Conservation (phyloP, 2,888 invertebrate species). For the Tetragnatha montana region DNA sequence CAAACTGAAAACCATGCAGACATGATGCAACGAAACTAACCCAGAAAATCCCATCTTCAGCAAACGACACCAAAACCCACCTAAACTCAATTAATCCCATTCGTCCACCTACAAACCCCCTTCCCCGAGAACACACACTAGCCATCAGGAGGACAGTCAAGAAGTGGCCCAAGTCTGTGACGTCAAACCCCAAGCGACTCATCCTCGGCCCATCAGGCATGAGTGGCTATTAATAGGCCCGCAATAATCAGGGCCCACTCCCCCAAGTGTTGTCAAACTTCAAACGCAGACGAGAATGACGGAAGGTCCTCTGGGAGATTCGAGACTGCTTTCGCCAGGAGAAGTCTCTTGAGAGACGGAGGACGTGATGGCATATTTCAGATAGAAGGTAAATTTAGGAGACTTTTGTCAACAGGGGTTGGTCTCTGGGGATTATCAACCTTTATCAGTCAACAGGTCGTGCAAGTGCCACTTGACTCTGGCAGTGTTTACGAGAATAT, state of each 20-base stretch:
- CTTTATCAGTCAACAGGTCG: too few relatives aligned
- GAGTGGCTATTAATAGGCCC: constrained; percentile 44
- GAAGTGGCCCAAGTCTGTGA: constrained; percentile 19
- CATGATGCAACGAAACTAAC: neutral
- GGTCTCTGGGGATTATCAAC: too few relatives aligned
- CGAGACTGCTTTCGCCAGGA: constrained; percentile 14
- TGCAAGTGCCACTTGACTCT: too few relatives aligned
- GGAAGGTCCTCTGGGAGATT: constrained; percentile 4
- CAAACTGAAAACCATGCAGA: neutral
- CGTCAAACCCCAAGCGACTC: constrained; percentile 45
- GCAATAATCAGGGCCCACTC: constrained; percentile 29
- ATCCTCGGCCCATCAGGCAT: constrained; percentile 3
- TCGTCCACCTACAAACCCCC: neutral
- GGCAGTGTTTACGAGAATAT: too few relatives aligned
- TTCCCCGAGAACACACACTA: neutral
- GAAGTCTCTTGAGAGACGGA: neutral
- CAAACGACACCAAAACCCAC: neutral
- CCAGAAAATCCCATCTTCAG: neutral
- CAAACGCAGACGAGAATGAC: constrained; percentile 49
- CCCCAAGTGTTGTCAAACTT: constrained; percentile 49
- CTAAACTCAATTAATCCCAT: neutral
- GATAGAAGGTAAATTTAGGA: neutral
- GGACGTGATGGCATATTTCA: constrained; percentile 26
- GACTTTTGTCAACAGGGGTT: too few relatives aligned
- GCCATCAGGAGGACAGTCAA: neutral